Conservation (phyloP, 2,113 vertebrate genomes). For the Stercorarius parasiticus region DNA sequence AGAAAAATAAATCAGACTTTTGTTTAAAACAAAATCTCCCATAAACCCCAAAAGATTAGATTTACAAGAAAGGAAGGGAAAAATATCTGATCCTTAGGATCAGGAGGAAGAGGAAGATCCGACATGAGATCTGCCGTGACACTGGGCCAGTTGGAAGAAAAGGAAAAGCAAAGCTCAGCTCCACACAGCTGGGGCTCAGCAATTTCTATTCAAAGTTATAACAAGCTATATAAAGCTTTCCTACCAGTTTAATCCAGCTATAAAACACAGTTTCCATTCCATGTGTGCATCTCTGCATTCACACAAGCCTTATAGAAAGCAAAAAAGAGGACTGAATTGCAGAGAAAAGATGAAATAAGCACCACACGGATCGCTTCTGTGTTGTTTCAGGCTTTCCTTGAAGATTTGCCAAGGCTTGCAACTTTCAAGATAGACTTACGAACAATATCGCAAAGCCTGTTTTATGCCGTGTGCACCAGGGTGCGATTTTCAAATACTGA, state of each 20-base stretch:
- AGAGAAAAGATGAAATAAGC: conserved; percentile 15
- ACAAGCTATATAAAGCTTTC: conserved; percentile 1
- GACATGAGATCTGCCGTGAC: not conserved
- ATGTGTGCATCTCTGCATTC: not conserved
- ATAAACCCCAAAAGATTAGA: not conserved
- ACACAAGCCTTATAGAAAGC: not conserved
- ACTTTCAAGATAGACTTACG: not conserved
- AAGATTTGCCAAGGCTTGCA: conserved; percentile 29
- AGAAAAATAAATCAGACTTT: not conserved
- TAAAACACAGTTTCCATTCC: not conserved
- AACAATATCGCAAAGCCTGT: not conserved
- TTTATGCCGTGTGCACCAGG: not conserved
- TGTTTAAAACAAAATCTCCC: not conserved
- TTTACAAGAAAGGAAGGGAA: not conserved
- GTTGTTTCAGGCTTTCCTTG: conserved; percentile 14
- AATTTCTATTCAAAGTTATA: not conserved
- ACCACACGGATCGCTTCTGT: not conserved
- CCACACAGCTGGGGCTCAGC: not conserved
- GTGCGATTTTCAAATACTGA: not conserved
- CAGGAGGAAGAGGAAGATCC: not conserved
- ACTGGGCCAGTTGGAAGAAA: not conserved
- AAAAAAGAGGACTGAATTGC: not conserved
- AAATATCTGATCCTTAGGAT: not conserved
- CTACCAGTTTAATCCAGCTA: conserved; percentile 17
- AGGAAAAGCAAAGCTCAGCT: not conserved